These are phyloP conservation scores for Esox masquinongy DNA, from an alignment of 2,797 vertebrate species.

Conservation along the genomic window DNA sequence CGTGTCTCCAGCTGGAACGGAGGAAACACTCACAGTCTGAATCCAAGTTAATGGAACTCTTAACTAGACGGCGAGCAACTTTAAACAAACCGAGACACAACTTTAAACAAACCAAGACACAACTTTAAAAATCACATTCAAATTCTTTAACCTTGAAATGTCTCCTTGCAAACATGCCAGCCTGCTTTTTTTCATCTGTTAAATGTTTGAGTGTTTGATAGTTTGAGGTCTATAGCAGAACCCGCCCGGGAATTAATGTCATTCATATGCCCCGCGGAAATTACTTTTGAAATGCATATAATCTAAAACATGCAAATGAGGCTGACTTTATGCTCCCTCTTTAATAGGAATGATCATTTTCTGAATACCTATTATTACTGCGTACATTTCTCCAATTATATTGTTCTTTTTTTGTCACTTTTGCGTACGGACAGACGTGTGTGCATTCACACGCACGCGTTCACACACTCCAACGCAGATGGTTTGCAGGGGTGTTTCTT, in stretches of 20 bases:
- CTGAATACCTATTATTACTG: constrained; percentile 99
- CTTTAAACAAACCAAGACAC: constrained; percentile 78
- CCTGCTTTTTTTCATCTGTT: constrained; percentile 76
- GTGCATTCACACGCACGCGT: constrained; percentile 31
- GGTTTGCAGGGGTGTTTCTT: constrained; percentile 49
- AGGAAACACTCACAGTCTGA: constrained; percentile 44
- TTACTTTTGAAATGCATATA: constrained; percentile 99
- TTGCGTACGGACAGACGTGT: constrained; percentile 63
- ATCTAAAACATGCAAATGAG: constrained; percentile 99
- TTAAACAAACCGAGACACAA: constrained; percentile 79
- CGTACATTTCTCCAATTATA: constrained; percentile 97
- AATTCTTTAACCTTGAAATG: constrained; percentile 86
- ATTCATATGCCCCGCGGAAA: constrained; percentile 98
- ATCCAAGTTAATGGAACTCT: constrained; percentile 64
- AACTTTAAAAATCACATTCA: constrained; percentile 80
- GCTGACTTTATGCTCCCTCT: constrained; percentile 97
- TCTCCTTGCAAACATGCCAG: constrained; percentile 78
- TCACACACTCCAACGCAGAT: constrained; percentile 21
- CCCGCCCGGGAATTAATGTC: constrained; percentile 94
- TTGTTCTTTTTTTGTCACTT: constrained; percentile 91
- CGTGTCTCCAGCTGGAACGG: constrained; percentile 59
- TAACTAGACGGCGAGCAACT: constrained; percentile 70
- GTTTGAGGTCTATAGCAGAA: constrained; percentile 83
- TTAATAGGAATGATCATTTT: constrained; percentile 99
- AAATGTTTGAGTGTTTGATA: constrained; percentile 86